Evolutionary conservation across 2,113 vertebrate species (phyloP).

Genomic region (Pomatorhinus ruficollis): DNA sequence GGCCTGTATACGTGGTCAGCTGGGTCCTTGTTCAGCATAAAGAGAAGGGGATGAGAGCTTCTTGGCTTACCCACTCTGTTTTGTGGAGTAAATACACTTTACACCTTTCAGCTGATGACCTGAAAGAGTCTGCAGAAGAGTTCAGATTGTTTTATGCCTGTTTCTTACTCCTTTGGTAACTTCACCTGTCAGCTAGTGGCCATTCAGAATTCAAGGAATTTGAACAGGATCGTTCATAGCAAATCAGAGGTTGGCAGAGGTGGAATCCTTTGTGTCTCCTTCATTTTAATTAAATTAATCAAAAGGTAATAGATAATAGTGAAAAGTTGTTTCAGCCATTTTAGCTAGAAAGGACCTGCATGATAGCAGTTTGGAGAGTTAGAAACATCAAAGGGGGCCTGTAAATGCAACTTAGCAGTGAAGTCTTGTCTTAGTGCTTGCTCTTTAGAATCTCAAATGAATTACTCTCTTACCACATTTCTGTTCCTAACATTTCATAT

Average conservation of each 20-base stretch:
- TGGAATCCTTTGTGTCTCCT: not conserved
- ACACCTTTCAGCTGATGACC: not conserved
- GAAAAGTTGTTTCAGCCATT: not conserved
- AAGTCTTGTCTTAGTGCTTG: not conserved
- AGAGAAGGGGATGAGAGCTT: not conserved
- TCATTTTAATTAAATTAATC: not conserved
- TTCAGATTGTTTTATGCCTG: not conserved
- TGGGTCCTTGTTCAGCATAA: not conserved
- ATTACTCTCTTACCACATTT: not conserved
- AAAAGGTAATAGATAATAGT: not conserved
- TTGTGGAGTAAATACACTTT: not conserved
- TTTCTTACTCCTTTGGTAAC: not conserved
- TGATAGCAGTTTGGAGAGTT: not conserved
- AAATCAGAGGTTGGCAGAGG: not conserved
- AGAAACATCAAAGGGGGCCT: not conserved
- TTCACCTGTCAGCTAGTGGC: not conserved
- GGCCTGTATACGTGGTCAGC: fast-evolving
- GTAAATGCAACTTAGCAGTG: fast-evolving
- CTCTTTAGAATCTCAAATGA: not conserved
- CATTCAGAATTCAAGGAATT: not conserved
- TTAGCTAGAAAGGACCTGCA: not conserved
- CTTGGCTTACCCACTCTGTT: not conserved
- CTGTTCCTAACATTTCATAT: not conserved
- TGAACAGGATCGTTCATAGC: not conserved
- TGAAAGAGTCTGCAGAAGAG: not conserved